Conservation (phyloP, 2,888 invertebrate species). For the Eristalis pertinax region DNA sequence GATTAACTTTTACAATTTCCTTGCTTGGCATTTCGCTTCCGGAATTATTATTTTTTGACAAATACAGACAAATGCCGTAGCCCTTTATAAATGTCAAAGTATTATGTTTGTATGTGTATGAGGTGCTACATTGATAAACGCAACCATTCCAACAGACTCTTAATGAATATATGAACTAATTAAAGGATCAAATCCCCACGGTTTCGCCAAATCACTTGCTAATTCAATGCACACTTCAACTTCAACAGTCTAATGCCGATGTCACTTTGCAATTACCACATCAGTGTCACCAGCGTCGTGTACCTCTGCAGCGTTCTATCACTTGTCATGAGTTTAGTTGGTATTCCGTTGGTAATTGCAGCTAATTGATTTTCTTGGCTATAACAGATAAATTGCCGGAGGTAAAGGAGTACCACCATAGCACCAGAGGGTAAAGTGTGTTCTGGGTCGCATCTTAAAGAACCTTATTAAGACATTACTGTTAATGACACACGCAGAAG, state of each 20-base stretch:
- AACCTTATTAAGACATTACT: slow-evolving; percentile 61
- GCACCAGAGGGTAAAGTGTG: background rate
- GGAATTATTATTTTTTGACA: too few relatives aligned
- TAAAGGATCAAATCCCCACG: slow-evolving; percentile 25
- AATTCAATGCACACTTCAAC: slow-evolving; percentile 28
- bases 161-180: slow-evolving; percentile 38
- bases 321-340: slow-evolving; percentile 48
- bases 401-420: background rate
- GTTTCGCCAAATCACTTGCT: slow-evolving; percentile 9
- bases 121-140: too few relatives aligned
- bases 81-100: background rate
- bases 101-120: too few relatives aligned
- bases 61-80: background rate
- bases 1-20: too few relatives aligned
- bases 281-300: background rate
- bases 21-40: too few relatives aligned
- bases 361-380: slow-evolving; percentile 69
- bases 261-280: slow-evolving; percentile 11
- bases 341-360: slow-evolving; percentile 59
- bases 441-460: background rate
- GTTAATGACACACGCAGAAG: slow-evolving; percentile 55
- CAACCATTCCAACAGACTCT: background rate
- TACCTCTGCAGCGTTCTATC: slow-evolving; percentile 34
- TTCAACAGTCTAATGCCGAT: background rate
- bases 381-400: slow-evolving; percentile 57